Percentiles rank a stretch among this genome's conserved stretches.
These are phyloP conservation scores for Squalus acanthias DNA, from an alignment of 2,797 vertebrate genomes.

Conservation along the genomic window DNA sequence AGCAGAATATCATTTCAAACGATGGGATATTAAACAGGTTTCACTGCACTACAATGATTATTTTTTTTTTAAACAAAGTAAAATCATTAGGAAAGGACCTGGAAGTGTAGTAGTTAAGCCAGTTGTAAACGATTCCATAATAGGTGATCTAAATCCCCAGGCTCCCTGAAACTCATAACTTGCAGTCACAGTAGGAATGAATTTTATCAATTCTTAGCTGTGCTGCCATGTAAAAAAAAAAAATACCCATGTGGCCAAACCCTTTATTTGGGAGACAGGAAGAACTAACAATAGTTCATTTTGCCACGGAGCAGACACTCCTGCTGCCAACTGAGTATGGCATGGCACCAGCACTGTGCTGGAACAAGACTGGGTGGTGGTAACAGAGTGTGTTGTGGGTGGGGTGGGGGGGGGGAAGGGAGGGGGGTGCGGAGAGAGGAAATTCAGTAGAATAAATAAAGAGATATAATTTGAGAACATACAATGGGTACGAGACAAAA, in stretches of 20 bases:
- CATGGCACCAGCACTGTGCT: neutral
- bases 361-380: neutral
- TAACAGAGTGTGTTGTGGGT: neutral
- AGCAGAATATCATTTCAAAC: neutral
- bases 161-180: neutral
- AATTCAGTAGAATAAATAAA: neutral
- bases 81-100: neutral
- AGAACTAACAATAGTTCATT: neutral
- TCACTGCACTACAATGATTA: neutral
- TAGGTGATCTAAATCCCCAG: neutral
- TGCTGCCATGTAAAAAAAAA: neutral
- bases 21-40: neutral
- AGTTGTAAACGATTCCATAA: neutral
- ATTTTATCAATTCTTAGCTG: neutral
- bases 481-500: neutral
- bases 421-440: neutral
- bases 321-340: constrained; percentile 11
- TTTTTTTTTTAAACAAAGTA: neutral
- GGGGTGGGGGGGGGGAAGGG: neutral
- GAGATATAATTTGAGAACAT: neutral
- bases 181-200: neutral
- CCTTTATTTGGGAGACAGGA: neutral
- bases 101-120: neutral
- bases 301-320: neutral
- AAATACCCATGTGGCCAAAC: neutral